These are phyloP conservation scores for Perca fluviatilis DNA, from an alignment of 2,113 vertebrate genomes.

Conservation along the genomic window DNA sequence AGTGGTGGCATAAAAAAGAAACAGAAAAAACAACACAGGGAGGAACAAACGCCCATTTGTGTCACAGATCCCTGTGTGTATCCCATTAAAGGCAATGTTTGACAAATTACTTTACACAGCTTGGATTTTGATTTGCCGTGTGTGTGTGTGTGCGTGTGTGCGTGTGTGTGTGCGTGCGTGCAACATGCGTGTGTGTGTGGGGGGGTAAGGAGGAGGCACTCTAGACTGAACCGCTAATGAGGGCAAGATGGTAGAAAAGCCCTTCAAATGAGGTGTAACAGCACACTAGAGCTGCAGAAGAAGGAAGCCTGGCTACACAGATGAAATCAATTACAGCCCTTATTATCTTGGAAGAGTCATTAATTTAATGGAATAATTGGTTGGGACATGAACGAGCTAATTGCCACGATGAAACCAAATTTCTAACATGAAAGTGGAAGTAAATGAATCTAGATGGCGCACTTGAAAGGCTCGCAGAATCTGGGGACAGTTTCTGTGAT, in stretches of 20 bases:
- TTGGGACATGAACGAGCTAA: conserved; percentile 73
- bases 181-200: not conserved
- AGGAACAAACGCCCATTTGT: conserved; percentile 68
- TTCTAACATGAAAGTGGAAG: conserved; percentile 76
- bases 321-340: conserved; percentile 79
- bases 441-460: conserved; percentile 78
- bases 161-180: not conserved
- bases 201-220: conserved; percentile 29
- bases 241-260: conserved; percentile 59
- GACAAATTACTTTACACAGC: conserved; percentile 85
- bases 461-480: conserved; percentile 71
- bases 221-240: conserved; percentile 75
- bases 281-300: conserved; percentile 51
- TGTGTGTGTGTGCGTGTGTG: conserved; percentile 17
- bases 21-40: conserved; percentile 73
- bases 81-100: conserved; percentile 81
- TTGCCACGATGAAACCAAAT: conserved; percentile 81
- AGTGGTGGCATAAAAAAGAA: conserved; percentile 27
- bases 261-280: conserved; percentile 75
- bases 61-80: conserved; percentile 66
- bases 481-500: conserved; percentile 76
- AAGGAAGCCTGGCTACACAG: conserved; percentile 49
- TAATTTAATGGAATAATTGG: conserved; percentile 80
- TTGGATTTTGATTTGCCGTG: conserved; percentile 53
- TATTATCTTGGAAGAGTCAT: conserved; percentile 72